Conservation (phyloP, 1,140 invertebrate species). For the Steinernema feltiae region DNA sequence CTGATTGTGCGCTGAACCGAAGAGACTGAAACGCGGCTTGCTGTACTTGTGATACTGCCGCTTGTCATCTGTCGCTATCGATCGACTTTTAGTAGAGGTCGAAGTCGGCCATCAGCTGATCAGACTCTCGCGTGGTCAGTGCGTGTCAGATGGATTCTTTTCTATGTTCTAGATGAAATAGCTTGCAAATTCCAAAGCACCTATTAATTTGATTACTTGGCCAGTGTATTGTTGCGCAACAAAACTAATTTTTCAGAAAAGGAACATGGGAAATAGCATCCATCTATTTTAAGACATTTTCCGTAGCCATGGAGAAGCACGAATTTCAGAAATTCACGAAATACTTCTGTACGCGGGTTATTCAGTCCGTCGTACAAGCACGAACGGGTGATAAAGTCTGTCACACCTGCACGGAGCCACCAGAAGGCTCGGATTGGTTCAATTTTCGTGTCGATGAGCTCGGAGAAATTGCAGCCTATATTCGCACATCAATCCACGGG, state of each 20-base stretch:
- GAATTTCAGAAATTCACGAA: constrained; percentile 1
- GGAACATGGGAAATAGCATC: too few relatives aligned
- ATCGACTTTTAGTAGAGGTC: background rate
- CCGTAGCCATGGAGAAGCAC: background rate
- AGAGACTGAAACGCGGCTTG: too few relatives aligned
- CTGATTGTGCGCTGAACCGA: too few relatives aligned
- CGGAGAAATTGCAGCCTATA: constrained; percentile 46
- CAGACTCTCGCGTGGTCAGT: background rate
- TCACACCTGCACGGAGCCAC: constrained; percentile 25
- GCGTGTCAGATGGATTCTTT: background rate
- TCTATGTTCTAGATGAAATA: too few relatives aligned
- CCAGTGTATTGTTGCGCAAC: too few relatives aligned
- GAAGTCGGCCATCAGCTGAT: background rate
- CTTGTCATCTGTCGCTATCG: background rate
- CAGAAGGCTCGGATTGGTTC: constrained; percentile 42
- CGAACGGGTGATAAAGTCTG: constrained; percentile 32
- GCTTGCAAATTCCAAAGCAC: too few relatives aligned
- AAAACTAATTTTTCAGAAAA: too few relatives aligned
- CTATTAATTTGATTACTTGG: too few relatives aligned
- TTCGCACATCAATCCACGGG: constrained; percentile 34
- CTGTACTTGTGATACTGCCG: too few relatives aligned
- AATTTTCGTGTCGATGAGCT: constrained; percentile 44
- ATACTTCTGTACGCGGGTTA: background rate
- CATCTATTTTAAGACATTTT: too few relatives aligned
- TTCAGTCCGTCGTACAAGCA: constrained; percentile 15